phyloP scores from a whole-genome alignment of 1,140 invertebrate species.

The Aphelinus atriplicis region DNA sequence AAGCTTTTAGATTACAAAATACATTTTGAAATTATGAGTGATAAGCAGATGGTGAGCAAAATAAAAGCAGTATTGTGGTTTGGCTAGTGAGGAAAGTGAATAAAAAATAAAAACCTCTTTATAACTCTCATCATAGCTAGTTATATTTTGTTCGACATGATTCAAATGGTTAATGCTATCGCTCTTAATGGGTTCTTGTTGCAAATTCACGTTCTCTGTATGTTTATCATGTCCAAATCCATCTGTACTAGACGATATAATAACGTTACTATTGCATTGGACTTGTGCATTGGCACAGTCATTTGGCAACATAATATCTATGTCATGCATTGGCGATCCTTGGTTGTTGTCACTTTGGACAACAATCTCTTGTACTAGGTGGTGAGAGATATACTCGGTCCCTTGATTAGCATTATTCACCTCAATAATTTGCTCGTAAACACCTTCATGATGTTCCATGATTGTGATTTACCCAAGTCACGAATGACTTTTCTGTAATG shows the following conservation, averaged over 20 bases:
- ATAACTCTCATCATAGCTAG: constrained; percentile 11
- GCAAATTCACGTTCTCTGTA: constrained; percentile 17
- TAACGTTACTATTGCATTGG: constrained; percentile 12
- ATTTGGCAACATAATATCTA: constrained; percentile 32
- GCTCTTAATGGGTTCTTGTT: constrained; percentile 19
- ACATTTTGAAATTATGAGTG: background rate
- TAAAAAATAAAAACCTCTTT: constrained; percentile 15
- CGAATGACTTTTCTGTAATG: constrained; percentile 2
- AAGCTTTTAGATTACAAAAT: background rate
- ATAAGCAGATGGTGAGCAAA: background rate
- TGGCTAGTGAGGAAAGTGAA: background rate
- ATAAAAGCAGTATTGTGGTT: background rate
- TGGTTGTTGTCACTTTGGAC: constrained; percentile 29
- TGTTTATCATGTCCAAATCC: constrained; percentile 12
- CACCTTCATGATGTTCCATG: constrained; percentile 35
- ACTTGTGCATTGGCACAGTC: constrained; percentile 19
- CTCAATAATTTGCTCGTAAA: constrained; percentile 30
- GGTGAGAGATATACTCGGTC: constrained; percentile 10
- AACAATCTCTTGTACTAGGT: constrained; percentile 30
- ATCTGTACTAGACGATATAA: constrained; percentile 18
- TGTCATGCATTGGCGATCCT: constrained; percentile 5
- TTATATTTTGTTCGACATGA: constrained; percentile 23
- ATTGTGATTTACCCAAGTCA: constrained; percentile 6
- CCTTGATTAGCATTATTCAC: constrained; percentile 12
- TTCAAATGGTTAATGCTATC: constrained; percentile 21